Evolutionary conservation across 2,888 invertebrate genomes (phyloP), one percentile per base, ranked within the genome.

Genomic region (Drosophila niveifrons): DNA sequence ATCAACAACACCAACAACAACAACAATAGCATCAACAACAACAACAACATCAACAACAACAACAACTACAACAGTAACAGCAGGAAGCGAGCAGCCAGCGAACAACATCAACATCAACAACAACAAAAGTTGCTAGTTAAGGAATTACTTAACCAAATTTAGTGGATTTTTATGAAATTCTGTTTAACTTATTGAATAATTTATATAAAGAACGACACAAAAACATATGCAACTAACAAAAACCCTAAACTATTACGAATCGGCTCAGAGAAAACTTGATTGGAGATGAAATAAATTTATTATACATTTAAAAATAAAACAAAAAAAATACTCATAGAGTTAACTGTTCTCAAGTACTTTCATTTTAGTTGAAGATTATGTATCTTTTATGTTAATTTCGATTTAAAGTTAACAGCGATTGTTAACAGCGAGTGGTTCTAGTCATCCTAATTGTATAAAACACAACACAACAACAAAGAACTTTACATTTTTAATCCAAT

Each of bases 101-200:
- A 31, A 53, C 13, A 31, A 53, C 13, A 39, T 44, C 31, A 48
- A 66, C 3, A 74, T 29, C 47, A 66, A 66, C 44, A 72, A 58
- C 47, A 36, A 36, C 36, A 66, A 36, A 51, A 61, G 58, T 61
- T 70, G 80, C 64, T 81, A 77, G 82, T 79, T 84, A 74, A 78
- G 75, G 75, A 74, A 62, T 77, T 85, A 85, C 67, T 82, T 88
- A 82, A 88, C 66, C 68, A 81, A 81, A 81, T 86, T 88, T 88
- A 84, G 84, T 75, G 87, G 83, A 84, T 83, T 84, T 84, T 88
- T 83, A 78, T 88, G 68, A 82, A 86, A 83, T 86, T 86, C 86
- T 73, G 70, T 88, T 83, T 80, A 88, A 85, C 71, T 87, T 87
- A 82, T 82, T 68, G 50, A 78, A 70, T 86, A 83, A 88, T 74